Evolutionary conservation across 2,797 vertebrate species (phyloP).

Genomic region (Buphagus erythrorhynchus): DNA sequence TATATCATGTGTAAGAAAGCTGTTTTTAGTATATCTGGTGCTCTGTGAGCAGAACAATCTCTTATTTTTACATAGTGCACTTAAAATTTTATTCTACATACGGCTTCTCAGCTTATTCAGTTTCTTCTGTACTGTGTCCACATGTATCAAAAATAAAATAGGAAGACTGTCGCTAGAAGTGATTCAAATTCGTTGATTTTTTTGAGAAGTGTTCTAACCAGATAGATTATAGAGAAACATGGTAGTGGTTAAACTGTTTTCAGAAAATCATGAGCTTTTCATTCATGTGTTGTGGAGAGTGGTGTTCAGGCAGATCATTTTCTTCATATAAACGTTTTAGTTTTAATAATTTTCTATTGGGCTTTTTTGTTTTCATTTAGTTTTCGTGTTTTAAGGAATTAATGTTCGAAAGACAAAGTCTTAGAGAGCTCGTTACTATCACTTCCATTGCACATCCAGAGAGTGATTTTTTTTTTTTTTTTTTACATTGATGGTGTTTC

Average conservation of each 20-base stretch:
- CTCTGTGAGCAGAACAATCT: neutral
- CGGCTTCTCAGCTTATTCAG: neutral
- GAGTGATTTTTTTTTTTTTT: neutral
- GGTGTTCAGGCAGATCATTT: neutral
- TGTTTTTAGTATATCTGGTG: neutral
- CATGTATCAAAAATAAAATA: neutral
- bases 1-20: neutral
- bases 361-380: neutral
- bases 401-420: neutral
- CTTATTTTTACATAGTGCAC: neutral
- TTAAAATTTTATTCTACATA: neutral
- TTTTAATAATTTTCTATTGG: neutral
- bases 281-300: neutral
- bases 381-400: neutral
- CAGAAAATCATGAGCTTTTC: neutral
- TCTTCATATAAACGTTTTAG: neutral
- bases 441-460: neutral
- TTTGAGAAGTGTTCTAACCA: neutral
- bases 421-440: neutral
- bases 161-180: neutral
- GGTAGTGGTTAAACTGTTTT: neutral
- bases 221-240: neutral
- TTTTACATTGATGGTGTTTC: neutral
- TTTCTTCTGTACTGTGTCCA: neutral
- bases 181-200: neutral